These are phyloP conservation scores for Cyprinodon variegatus DNA, from an alignment of 2,113 vertebrate genomes.

Conservation along the genomic window DNA sequence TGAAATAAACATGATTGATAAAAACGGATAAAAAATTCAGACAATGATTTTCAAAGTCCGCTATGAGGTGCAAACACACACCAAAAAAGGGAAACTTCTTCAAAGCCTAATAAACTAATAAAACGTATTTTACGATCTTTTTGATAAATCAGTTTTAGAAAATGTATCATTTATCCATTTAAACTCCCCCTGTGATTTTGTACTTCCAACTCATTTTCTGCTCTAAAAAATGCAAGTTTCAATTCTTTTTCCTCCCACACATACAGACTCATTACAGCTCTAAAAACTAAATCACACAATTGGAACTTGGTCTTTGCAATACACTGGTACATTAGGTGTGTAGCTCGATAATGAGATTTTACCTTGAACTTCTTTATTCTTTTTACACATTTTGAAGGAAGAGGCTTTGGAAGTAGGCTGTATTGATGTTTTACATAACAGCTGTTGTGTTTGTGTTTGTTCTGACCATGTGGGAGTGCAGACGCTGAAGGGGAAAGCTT, in stretches of 20 bases:
- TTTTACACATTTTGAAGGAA: conserved; percentile 34
- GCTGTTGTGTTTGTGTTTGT: conserved; percentile 9
- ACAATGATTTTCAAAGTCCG: neutral
- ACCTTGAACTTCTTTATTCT: conserved; percentile 67
- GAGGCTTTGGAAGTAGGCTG: conserved; percentile 16
- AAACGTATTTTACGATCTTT: conserved; percentile 9
- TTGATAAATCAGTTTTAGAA: conserved; percentile 7
- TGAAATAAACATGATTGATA: no score
- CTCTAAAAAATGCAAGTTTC: conserved; percentile 15
- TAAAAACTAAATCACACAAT: conserved; percentile 66
- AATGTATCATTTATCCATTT: conserved; percentile 1
- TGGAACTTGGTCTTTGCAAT: conserved; percentile 40
- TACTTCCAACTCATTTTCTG: conserved; percentile 11
- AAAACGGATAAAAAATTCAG: neutral
- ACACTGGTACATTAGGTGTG: neutral
- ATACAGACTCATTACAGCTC: conserved; percentile 37
- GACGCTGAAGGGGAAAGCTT: neutral
- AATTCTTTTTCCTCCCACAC: conserved; percentile 41
- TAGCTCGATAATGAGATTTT: conserved; percentile 23
- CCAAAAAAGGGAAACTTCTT: neutral
- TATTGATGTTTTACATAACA: conserved; percentile 31
- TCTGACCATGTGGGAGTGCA: neutral
- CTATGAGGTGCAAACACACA: neutral
- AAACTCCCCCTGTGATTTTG: conserved; percentile 3
- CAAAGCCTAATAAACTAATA: conserved; percentile 6